phyloP scores from a whole-genome alignment of 2,113 vertebrate species.

The Lophotis ruficrista region DNA sequence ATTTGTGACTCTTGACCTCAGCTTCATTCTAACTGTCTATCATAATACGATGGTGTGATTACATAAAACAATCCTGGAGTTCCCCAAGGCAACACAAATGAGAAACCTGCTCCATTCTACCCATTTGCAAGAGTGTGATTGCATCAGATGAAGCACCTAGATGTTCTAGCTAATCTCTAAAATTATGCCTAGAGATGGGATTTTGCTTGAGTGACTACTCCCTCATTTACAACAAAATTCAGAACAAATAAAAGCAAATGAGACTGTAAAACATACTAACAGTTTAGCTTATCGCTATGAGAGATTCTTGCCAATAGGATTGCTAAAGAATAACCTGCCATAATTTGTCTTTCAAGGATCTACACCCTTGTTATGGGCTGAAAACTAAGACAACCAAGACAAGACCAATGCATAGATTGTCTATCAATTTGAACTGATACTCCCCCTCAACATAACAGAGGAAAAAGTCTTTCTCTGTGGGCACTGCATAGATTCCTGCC shows the following conservation, averaged over 20 bases:
- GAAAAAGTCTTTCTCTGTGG: background rate
- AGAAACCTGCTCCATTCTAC: background rate
- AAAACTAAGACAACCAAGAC: background rate
- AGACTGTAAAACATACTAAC: background rate
- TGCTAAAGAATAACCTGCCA: background rate
- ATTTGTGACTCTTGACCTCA: background rate
- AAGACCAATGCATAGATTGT: background rate
- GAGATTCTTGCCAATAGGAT: background rate
- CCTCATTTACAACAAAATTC: background rate
- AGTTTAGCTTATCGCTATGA: background rate
- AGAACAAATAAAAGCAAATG: background rate
- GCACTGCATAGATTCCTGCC: background rate
- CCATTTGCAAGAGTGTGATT: background rate
- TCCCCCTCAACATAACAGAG: accelerated
- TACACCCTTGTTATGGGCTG: background rate
- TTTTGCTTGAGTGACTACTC: background rate
- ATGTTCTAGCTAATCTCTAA: background rate
- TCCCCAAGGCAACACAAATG: background rate
- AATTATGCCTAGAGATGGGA: background rate
- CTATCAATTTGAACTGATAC: background rate
- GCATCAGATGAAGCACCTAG: background rate
- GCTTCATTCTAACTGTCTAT: background rate
- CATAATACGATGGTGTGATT: background rate
- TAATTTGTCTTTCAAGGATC: background rate
- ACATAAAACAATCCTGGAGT: background rate